A percentile compares a stretch with the other conserved stretches of the same genome.
Conservation (phyloP, 2,797 vertebrate genomes). For the Buceros bicornis region DNA sequence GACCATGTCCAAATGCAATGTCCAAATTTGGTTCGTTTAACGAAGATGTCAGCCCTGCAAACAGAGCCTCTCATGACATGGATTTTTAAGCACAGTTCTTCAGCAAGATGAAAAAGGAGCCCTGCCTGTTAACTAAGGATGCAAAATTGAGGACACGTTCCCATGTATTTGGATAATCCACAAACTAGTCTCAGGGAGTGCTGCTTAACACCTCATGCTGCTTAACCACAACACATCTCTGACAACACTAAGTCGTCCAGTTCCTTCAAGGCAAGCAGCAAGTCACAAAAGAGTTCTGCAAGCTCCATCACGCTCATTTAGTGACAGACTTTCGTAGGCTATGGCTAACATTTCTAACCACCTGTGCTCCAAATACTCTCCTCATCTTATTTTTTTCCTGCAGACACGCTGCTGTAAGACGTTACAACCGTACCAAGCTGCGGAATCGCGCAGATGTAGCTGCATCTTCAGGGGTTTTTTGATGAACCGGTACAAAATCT, state of each 20-base stretch:
- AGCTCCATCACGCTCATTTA: background rate
- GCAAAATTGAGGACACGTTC: background rate
- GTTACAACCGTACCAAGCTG: accelerated
- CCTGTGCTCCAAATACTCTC: background rate
- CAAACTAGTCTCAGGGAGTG: background rate
- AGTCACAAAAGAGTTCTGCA: slow-evolving; percentile 7
- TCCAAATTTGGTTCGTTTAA: background rate
- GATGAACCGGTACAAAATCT: background rate
- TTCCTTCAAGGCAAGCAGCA: background rate
- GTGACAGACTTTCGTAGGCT: background rate
- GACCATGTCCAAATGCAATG: background rate
- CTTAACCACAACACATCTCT: background rate
- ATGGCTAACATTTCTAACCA: background rate
- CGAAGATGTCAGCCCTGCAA: background rate
- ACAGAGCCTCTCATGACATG: accelerated
- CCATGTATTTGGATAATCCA: background rate
- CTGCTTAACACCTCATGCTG: background rate
- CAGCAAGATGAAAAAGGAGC: background rate
- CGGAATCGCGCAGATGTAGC: background rate
- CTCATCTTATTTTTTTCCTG: background rate
- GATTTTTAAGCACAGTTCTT: background rate
- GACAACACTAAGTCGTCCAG: background rate
- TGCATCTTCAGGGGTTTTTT: background rate
- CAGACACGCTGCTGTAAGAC: background rate
- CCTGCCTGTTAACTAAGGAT: background rate